Evolutionary conservation across 1,140 invertebrate species (phyloP), one percentile per base, ranked within the genome.

Genomic region (Chironomus striatipennis): DNA sequence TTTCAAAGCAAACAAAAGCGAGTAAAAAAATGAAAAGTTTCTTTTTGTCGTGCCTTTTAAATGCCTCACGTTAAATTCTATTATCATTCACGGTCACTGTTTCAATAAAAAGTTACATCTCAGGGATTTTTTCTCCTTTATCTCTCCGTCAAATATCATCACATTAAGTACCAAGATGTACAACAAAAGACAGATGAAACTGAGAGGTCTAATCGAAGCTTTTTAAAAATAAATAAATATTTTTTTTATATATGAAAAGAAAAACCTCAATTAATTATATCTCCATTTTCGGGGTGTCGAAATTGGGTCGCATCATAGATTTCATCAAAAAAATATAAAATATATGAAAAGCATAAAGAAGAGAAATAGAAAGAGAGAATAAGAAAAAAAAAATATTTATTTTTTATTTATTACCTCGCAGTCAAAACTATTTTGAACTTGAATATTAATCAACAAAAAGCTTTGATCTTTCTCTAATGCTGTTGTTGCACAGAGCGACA

Each of bases 231-330:
- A 34, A 34, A 34, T 34, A 34, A 34, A 34, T 34, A n/a, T n/a
- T n/a, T n/a, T n/a, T n/a, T n/a, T n/a, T n/a, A n/a, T n/a, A n/a
- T n/a, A 34, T 34, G 24, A 34, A 34, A 34, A n/a, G n/a, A n/a
- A n/a, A 70, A 5, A 70, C 65, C n/a, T 70, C 65, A 70, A 70
- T 70, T 70, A 70, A 70, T 70, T 70, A 21, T 70, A 20, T 57
- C 47, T 57, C 20, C 65, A 70, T 70, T 70, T 70, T 70, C 65
- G 65, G 17, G 65, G 17, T 21, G 65, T 20, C 65, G 65, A 70
- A 70, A 70, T 70, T 70, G 65, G 65, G 65, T 70, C 65, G 65
- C 65, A 70, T 70, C 47, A 57, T 57, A 57, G 47, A 57, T 57
- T 57, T 57, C 47, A 57, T 57, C 47, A 57, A 57, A 57, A n/a